phyloP scores from a whole-genome alignment of 2,888 invertebrate genomes.

The Notocelia uddmanniana region DNA sequence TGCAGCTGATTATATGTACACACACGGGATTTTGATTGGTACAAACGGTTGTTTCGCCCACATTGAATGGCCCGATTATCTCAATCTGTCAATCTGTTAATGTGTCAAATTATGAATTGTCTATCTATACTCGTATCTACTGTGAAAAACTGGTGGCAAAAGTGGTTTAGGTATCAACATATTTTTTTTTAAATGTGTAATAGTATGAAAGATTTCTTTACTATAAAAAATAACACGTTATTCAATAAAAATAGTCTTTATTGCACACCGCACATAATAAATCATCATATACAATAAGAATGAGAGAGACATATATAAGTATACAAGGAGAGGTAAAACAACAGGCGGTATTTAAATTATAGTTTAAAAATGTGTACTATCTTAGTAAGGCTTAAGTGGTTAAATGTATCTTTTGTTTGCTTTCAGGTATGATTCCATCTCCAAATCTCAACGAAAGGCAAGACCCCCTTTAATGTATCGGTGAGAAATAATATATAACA shows the following conservation, averaged over 20 bases:
- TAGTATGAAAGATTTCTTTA: no score
- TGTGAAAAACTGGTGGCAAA: neutral
- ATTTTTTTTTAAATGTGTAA: neutral
- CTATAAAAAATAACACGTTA: no score
- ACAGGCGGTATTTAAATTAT: no score
- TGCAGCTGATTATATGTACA: conserved; percentile 37
- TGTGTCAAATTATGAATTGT: neutral
- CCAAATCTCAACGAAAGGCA: no score
- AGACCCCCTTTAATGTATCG: no score
- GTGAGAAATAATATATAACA: no score
- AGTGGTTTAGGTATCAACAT: neutral
- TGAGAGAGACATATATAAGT: no score
- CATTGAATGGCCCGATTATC: neutral
- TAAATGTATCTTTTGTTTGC: neutral
- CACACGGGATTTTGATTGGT: conserved; percentile 19
- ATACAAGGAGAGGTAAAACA: no score
- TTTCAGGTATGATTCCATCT: neutral
- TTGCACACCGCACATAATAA: no score
- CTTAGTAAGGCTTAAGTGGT: neutral
- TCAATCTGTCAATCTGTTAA: neutral
- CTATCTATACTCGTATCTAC: no score
- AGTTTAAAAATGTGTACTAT: neutral
- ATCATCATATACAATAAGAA: no score
- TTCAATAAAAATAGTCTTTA: no score
- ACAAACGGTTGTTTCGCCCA: neutral